Evolutionary conservation across 23 tunicate genomes (phyloP).

Genomic region (Phallusia fumigata): DNA sequence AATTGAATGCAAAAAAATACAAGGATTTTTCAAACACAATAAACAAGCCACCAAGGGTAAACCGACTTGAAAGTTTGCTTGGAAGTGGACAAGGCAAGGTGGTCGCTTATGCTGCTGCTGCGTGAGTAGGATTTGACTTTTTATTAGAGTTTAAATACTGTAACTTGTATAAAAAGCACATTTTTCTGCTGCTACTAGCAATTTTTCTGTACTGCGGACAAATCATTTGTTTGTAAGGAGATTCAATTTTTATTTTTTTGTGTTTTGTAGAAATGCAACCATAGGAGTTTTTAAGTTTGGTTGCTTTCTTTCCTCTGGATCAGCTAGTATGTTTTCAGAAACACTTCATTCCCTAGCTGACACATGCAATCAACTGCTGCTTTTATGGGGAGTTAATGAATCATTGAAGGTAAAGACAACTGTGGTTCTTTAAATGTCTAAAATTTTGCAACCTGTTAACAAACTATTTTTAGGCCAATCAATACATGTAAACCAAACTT

Average conservation of each 20-base stretch:
- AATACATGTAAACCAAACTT: too few relatives aligned
- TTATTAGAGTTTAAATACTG: too few relatives aligned
- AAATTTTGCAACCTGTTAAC: too few relatives aligned
- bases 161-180: too few relatives aligned
- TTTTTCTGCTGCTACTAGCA: too few relatives aligned
- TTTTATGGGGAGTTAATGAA: constrained; percentile 88
- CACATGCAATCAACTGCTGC: constrained; percentile 78
- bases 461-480: too few relatives aligned
- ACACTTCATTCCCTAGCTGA: constrained; percentile 92
- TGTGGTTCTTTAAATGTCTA: too few relatives aligned
- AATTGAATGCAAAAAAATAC: constrained; percentile 14
- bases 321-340: constrained; percentile 95
- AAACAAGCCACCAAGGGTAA: not conserved
- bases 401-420: constrained; percentile 48
- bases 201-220: too few relatives aligned
- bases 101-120: constrained; percentile 84
- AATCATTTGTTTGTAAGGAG: too few relatives aligned
- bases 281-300: constrained; percentile 65
- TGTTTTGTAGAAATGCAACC: constrained; percentile 47
- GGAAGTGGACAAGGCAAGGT: constrained; percentile 66
- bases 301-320: constrained; percentile 77
- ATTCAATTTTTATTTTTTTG: too few relatives aligned
- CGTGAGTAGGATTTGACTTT: constrained; percentile 30
- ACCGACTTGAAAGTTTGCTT: not conserved
- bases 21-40: not conserved